Evolutionary conservation across 2,113 vertebrate species (phyloP).

Genomic region (Cheilinus undulatus): DNA sequence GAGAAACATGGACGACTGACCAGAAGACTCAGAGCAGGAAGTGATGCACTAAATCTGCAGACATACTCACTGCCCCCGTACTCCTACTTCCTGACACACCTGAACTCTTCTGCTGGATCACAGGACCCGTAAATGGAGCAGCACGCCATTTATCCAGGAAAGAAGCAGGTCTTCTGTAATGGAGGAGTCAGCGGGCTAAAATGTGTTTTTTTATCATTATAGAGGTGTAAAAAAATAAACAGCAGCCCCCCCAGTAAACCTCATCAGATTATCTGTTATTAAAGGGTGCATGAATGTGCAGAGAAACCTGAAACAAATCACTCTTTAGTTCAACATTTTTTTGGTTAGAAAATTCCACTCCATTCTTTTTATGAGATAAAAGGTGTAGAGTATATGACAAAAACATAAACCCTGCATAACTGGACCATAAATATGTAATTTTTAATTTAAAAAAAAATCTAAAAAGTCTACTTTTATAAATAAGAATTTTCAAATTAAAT

Average conservation of each 20-base stretch:
- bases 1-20: slow-evolving; percentile 22
- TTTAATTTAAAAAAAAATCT: too few relatives aligned
- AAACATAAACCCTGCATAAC: too few relatives aligned
- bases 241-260: background rate
- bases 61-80: slow-evolving; percentile 16
- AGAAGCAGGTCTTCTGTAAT: slow-evolving; percentile 2
- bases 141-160: slow-evolving; percentile 15
- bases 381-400: too few relatives aligned
- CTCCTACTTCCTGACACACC: slow-evolving; percentile 22
- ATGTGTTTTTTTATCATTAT: slow-evolving; percentile 35
- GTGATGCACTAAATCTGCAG: slow-evolving; percentile 36
- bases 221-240: slow-evolving; percentile 52
- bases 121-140: slow-evolving; percentile 23
- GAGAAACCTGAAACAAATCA: too few relatives aligned
- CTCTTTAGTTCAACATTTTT: too few relatives aligned
- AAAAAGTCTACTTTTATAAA: too few relatives aligned
- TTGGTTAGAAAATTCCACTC: too few relatives aligned
- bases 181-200: slow-evolving; percentile 1
- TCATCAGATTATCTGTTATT: background rate
- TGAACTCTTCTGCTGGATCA: slow-evolving; percentile 33
- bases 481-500: too few relatives aligned
- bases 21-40: slow-evolving; percentile 29
- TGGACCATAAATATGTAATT: too few relatives aligned
- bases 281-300: too few relatives aligned
- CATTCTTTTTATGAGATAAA: too few relatives aligned